Conservation (phyloP, 2,113 vertebrate species). For the Dasyornis broadbenti region DNA sequence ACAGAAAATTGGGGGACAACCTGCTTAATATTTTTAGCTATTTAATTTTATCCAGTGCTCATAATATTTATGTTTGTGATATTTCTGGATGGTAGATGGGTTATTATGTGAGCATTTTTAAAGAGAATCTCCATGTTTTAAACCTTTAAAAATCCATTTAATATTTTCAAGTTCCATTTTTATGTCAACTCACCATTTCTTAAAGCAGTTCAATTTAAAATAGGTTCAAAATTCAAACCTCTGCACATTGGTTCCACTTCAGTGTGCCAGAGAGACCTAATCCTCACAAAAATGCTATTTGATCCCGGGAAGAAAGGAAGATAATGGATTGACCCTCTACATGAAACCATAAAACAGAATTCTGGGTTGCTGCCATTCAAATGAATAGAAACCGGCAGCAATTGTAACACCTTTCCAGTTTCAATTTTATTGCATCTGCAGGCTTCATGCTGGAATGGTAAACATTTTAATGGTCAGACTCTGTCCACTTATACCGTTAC, state of each 20-base stretch:
- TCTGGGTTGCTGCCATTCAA: conserved; percentile 72
- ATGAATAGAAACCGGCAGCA: conserved; percentile 74
- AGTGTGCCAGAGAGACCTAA: conserved; percentile 49
- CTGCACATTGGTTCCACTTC: conserved; percentile 46
- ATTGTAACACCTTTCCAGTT: conserved; percentile 71
- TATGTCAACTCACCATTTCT: conserved; percentile 33
- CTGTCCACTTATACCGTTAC: conserved; percentile 67
- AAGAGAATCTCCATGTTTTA: conserved; percentile 22
- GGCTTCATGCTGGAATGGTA: conserved; percentile 67
- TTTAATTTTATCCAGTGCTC: background rate
- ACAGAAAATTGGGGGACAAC: background rate
- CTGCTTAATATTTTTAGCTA: background rate
- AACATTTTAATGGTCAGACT: conserved; percentile 75
- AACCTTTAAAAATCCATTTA: conserved; percentile 62
- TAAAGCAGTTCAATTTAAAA: conserved; percentile 63
- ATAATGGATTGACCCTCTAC: conserved; percentile 72
- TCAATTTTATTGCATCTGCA: conserved; percentile 75
- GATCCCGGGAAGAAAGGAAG: conserved; percentile 61
- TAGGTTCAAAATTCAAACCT: conserved; percentile 50
- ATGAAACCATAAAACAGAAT: conserved; percentile 56
- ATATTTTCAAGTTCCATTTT: conserved; percentile 61
- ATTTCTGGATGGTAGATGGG: background rate
- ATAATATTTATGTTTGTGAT: background rate
- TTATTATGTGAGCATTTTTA: conserved; percentile 14
- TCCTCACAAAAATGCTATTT: conserved; percentile 72